Evolutionary conservation across 2,113 vertebrate genomes (phyloP).

Genomic region (Pachypanchax playfairii): DNA sequence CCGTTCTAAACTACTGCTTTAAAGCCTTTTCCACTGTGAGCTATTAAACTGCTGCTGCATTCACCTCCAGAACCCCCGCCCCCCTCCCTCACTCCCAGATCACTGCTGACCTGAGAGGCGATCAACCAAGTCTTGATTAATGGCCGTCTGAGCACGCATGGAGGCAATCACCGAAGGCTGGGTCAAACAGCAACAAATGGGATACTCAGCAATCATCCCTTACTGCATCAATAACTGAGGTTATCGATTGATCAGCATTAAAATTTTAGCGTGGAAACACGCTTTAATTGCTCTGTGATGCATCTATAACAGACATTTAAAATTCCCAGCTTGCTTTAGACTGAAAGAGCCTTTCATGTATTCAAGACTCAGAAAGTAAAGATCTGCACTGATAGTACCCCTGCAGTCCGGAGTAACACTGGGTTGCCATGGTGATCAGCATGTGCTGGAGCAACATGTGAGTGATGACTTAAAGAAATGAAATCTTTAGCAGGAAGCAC

Average conservation of each 20-base stretch:
- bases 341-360: constrained; percentile 1
- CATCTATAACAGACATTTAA: constrained; percentile 16
- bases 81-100: constrained; percentile 25
- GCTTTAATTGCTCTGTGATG: constrained; percentile 26
- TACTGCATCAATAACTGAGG: constrained; percentile 51
- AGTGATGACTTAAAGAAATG: constrained; percentile 32
- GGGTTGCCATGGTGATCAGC: constrained; percentile 20
- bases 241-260: constrained; percentile 55
- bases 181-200: constrained; percentile 52
- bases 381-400: constrained; percentile 1
- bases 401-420: not conserved
- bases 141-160: constrained; percentile 42
- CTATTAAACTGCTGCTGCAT: constrained; percentile 56
- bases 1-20: constrained; percentile 41
- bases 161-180: constrained; percentile 59
- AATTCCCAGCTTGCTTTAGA: constrained; percentile 13
- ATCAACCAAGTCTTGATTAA: constrained; percentile 73
- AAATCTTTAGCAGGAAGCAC: constrained; percentile 15
- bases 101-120: constrained; percentile 55
- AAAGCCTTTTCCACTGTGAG: constrained; percentile 54
- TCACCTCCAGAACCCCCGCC: constrained; percentile 43
- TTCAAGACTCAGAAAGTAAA: constrained; percentile 1
- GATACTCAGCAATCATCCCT: constrained; percentile 43
- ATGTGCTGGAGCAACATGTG: constrained; percentile 11
- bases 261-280: constrained; percentile 40